Base-by-base conservation (phyloP, 2,888 invertebrate genomes). In the Polyommatus icarus region DNA sequence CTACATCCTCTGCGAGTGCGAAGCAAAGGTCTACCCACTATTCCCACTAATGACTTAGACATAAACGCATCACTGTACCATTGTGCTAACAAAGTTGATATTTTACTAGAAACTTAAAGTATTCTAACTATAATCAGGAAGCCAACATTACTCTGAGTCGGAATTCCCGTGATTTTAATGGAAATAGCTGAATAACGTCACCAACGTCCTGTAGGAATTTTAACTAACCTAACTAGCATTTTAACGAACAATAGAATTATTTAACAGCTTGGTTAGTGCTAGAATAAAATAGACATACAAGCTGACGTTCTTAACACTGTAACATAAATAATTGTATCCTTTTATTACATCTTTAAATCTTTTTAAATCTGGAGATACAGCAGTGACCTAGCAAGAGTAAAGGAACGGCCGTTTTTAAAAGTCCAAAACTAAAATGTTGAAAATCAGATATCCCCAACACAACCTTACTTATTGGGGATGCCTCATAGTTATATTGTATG, bases 231-330 rank as follows among this genome's bases (percentile, higher is more conserved):
- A 40, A 18, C 36, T 20, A 40, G 36, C 12, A 8, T 40, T 24
- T 40, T 40, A 72, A 40, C 36, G 72, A 72, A 72, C 72, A 72
- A 72, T 72, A 10, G 36, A 61, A 61, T 61, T 20, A 61, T 61
- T 59, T 20, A 54, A 54, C 54, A 54, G 54, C 54, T 18, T 54
- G 18, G 18, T 54, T 54, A 54, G 18, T 54, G 18, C 18, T 18
- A 18, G 54, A 54, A 18, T 54, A 54, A 54, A 18, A 54, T 50
- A 50, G 15, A 15, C 18, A 18, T 54, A 46, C 10, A 46, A 0
- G 46, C 40, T 46, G 54, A 50, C 4, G 18, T n/a, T 59, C 20
- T 20, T n/a, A 7, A 8, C 20, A 20, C 8, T 20, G 59, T 59
- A 20, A 20, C 6, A 20, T 5, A 59, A 59, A 8, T 59, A 59